Percentiles rank a stretch among this genome's conserved stretches.
These are phyloP conservation scores for Scomber japonicus DNA, from an alignment of 2,113 vertebrate genomes.

Conservation along the genomic window DNA sequence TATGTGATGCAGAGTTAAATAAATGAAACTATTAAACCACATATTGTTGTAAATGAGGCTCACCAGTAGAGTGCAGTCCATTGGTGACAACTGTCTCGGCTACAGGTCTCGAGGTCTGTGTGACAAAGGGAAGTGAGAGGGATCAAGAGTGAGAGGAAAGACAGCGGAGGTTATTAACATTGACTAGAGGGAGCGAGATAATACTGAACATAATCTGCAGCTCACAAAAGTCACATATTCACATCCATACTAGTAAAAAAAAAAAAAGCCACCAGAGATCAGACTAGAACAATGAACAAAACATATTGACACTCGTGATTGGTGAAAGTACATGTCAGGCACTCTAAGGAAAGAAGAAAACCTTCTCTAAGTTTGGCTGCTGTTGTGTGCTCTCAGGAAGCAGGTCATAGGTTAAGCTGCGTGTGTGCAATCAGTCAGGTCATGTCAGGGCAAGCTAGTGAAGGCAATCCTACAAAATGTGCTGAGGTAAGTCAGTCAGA, in stretches of 20 bases:
- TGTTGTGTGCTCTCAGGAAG: slow-evolving; percentile 3
- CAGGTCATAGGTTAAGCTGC: neutral
- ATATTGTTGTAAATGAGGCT: slow-evolving; percentile 40
- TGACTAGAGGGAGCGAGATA: neutral
- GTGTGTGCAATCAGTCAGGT: slow-evolving; percentile 2
- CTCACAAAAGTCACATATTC: neutral
- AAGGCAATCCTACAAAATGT: neutral
- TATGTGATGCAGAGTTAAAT: neutral
- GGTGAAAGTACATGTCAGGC: neutral
- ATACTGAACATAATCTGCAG: neutral
- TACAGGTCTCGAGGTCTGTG: slow-evolving; percentile 40
- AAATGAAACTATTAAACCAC: neutral
- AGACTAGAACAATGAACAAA: neutral
- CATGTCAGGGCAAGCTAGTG: neutral
- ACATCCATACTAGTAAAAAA: no score
- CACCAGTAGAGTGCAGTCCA: slow-evolving; percentile 79
- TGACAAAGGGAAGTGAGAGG: slow-evolving; percentile 6
- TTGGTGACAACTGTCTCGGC: slow-evolving; percentile 61
- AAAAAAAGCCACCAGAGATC: neutral
- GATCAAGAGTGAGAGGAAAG: slow-evolving; percentile 3
- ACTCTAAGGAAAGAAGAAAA: neutral
- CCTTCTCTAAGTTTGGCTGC: neutral
- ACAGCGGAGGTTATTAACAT: neutral
- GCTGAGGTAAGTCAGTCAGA: neutral
- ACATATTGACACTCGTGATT: neutral